A percentile compares a stretch with the other conserved stretches of the same genome.
These are phyloP conservation scores for Digitonthophagus gazella DNA, from an alignment of 2,888 invertebrate species.

Conservation along the genomic window DNA sequence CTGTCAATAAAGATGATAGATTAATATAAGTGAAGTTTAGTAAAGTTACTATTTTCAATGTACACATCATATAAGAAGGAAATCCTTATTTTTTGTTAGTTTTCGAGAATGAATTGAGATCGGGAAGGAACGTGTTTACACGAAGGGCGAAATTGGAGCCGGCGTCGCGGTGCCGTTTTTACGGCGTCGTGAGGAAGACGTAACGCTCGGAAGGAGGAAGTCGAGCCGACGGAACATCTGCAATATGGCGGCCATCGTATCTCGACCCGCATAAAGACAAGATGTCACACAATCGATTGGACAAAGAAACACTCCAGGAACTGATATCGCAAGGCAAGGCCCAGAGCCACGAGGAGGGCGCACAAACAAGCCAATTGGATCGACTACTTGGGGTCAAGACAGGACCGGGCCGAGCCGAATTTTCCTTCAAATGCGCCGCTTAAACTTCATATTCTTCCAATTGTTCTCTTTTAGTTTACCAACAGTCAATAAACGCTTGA, in stretches of 20 bases:
- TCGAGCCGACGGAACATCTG: conserved; percentile 39
- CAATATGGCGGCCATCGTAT: conserved; percentile 31
- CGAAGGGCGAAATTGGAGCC: background rate
- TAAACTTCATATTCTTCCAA: conserved; percentile 4
- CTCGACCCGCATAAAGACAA: conserved; percentile 48
- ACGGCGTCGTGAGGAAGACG: conserved; percentile 21
- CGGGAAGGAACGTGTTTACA: background rate
- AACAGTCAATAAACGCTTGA: background rate
- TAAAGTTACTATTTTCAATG: too few relatives aligned
- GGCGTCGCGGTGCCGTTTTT: background rate
- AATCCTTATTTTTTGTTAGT: background rate
- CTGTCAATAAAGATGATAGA: too few relatives aligned
- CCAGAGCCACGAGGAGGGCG: conserved; percentile 34
- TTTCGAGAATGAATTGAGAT: background rate
- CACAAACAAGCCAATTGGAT: conserved; percentile 49
- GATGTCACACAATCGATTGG: conserved; percentile 52
- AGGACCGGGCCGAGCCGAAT: conserved; percentile 22
- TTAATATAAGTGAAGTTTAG: too few relatives aligned
- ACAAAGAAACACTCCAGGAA: conserved; percentile 45
- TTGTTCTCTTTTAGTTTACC: conserved; percentile 3
- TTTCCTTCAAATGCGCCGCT: background rate
- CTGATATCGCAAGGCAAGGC: conserved; percentile 43
- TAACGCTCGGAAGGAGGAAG: conserved; percentile 27
- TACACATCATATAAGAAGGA: background rate
- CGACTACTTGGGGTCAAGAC: conserved; percentile 33